These are phyloP conservation scores for Carlito syrichta DNA, from an alignment of 2,113 vertebrate species.

Conservation along the genomic window DNA sequence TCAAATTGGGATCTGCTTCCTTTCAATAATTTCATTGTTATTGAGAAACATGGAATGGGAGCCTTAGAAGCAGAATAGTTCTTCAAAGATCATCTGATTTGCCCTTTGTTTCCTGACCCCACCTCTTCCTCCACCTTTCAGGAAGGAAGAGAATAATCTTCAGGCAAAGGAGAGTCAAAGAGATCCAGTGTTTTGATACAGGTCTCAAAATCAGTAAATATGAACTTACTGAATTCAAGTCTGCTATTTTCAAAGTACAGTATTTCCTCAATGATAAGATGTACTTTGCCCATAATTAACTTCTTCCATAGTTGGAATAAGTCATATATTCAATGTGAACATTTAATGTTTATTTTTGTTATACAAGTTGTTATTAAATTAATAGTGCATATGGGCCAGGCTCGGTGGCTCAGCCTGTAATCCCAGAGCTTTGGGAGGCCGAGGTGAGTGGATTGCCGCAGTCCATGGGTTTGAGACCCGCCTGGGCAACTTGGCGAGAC, in stretches of 20 bases:
- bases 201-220: background rate
- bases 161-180: background rate
- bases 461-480: no score
- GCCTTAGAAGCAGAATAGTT: background rate
- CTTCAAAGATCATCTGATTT: background rate
- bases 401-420: no score
- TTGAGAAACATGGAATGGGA: background rate
- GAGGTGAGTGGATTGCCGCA: no score
- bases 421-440: no score
- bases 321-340: background rate
- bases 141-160: background rate
- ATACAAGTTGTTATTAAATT: background rate
- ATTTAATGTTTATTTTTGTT: background rate
- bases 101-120: background rate
- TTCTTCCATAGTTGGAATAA: background rate
- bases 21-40: background rate
- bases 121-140: background rate
- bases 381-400: background rate
- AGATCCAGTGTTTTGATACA: background rate
- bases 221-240: background rate
- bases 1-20: background rate
- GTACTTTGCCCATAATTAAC: background rate
- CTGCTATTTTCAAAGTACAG: background rate
- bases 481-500: no score
- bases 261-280: conserved; percentile 16